A percentile compares a stretch with the other conserved stretches of the same genome.
phyloP scores from a whole-genome alignment of 2,888 invertebrate species.

The Leptinotarsa rubiginosa region DNA sequence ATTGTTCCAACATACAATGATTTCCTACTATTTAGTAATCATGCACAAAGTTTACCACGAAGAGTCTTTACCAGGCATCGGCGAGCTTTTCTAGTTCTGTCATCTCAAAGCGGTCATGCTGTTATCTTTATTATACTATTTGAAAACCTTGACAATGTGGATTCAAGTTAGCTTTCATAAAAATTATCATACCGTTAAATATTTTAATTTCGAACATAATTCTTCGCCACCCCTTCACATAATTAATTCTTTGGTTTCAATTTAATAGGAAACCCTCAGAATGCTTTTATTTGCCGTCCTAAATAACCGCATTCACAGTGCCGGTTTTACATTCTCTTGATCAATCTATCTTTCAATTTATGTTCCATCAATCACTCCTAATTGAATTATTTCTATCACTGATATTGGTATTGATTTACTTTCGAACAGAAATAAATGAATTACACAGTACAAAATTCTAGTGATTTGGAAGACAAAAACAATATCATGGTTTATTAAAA shows the following conservation, averaged over 20 bases:
- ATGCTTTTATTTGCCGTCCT: constrained; percentile 33
- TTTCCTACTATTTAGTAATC: too few relatives aligned
- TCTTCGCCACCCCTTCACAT: constrained; percentile 45
- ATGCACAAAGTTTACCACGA: neutral
- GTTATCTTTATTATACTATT: constrained; percentile 58
- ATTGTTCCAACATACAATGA: too few relatives aligned
- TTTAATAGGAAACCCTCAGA: constrained; percentile 35
- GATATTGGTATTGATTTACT: neutral
- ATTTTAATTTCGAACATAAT: constrained; percentile 47
- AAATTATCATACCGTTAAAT: constrained; percentile 46
- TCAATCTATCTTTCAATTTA: neutral
- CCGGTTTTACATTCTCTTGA: neutral
- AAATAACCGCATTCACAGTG: neutral
- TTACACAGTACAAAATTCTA: too few relatives aligned
- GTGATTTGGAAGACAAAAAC: too few relatives aligned
- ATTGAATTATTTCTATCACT: constrained; percentile 51
- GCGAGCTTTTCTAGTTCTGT: constrained; percentile 47
- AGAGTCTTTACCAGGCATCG: constrained; percentile 31
- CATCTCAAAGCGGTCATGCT: constrained; percentile 56
- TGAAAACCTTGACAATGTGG: constrained; percentile 50
- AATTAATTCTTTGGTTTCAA: constrained; percentile 45
- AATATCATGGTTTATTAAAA: too few relatives aligned
- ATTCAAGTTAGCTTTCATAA: constrained; percentile 50
- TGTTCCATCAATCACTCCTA: constrained; percentile 51
- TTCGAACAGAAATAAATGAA: too few relatives aligned